These are phyloP conservation scores for Varecia variegata DNA, from an alignment of 2,797 vertebrate species.

Conservation along the genomic window DNA sequence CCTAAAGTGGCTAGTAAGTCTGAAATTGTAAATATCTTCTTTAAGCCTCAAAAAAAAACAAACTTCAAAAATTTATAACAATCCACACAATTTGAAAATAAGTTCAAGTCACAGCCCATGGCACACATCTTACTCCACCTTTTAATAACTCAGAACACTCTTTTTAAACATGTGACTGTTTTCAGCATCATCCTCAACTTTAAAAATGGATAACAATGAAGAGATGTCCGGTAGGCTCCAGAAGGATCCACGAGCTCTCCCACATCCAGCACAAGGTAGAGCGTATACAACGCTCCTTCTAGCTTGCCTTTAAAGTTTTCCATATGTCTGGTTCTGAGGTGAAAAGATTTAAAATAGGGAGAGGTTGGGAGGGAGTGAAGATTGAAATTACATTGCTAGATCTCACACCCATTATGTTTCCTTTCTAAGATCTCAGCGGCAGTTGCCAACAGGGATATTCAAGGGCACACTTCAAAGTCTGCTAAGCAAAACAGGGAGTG, in stretches of 20 bases:
- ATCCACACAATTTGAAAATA: neutral
- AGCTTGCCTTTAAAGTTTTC: neutral
- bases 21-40: neutral
- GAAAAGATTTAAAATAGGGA: conserved; percentile 41
- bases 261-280: neutral
- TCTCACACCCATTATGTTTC: conserved; percentile 17
- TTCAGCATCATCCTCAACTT: neutral
- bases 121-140: neutral
- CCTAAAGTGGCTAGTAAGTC: neutral
- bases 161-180: neutral
- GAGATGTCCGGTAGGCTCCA: neutral
- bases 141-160: neutral
- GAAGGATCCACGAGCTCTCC: neutral
- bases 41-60: neutral
- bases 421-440: neutral
- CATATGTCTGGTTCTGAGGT: conserved; percentile 30
- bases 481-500: neutral
- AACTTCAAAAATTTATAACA: neutral
- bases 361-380: conserved; percentile 2
- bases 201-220: neutral
- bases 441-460: neutral
- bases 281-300: neutral
- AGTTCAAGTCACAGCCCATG: neutral
- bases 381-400: neutral
- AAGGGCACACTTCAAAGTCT: neutral